Percentiles rank a stretch among this genome's conserved stretches.
These are phyloP conservation scores for Maniola jurtina DNA, from an alignment of 1,140 invertebrate genomes.

Conservation along the genomic window DNA sequence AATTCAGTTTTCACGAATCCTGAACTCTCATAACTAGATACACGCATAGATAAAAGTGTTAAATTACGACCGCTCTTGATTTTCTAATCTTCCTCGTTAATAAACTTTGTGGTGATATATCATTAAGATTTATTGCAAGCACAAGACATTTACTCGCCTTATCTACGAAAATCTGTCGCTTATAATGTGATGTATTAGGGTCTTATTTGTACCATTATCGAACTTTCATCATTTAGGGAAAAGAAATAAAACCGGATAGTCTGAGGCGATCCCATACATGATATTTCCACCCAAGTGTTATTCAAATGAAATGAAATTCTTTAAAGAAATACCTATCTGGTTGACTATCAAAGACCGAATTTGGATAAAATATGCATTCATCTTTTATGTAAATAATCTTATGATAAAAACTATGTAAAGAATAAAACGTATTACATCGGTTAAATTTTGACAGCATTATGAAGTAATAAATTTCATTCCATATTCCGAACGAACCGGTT, in stretches of 20 bases:
- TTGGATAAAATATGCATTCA: too few relatives aligned
- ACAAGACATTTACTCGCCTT: constrained; percentile 23
- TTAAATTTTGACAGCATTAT: too few relatives aligned
- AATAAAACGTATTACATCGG: too few relatives aligned
- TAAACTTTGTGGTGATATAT: constrained; percentile 27
- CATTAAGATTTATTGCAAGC: constrained; percentile 30
- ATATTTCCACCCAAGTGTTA: too few relatives aligned
- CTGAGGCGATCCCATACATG: too few relatives aligned
- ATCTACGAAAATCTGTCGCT: constrained; percentile 21
- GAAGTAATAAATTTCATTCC: too few relatives aligned
- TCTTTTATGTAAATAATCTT: too few relatives aligned
- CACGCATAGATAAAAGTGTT: background rate
- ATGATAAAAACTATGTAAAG: too few relatives aligned
- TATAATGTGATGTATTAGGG: constrained; percentile 23
- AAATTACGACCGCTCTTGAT: constrained; percentile 3
- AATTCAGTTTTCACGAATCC: background rate
- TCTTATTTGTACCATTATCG: constrained; percentile 3
- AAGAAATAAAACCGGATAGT: background rate
- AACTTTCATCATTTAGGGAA: background rate
- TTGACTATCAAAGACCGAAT: too few relatives aligned
- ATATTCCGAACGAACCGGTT: too few relatives aligned
- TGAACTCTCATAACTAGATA: background rate
- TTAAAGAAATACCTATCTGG: too few relatives aligned
- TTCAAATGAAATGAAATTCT: too few relatives aligned
- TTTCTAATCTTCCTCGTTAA: constrained; percentile 17